These are phyloP conservation scores for Habroteleia sp. DNA, from an alignment of 2,888 invertebrate genomes.

Conservation along the genomic window DNA sequence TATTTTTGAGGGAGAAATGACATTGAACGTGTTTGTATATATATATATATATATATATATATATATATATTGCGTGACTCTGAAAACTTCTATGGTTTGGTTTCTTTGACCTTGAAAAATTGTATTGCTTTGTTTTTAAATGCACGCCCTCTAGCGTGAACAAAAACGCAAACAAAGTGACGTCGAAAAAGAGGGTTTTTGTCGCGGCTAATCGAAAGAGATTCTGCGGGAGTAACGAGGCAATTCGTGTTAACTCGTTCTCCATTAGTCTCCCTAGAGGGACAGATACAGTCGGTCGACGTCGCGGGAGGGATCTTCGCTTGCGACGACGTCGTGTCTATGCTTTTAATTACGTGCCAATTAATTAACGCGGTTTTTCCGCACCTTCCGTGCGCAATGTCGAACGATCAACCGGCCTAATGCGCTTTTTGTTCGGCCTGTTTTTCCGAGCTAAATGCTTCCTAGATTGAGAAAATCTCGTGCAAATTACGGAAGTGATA, in stretches of 20 bases:
- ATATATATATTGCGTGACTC: too few relatives aligned
- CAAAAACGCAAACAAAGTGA: constrained; percentile 15
- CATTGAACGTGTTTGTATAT: too few relatives aligned
- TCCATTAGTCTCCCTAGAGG: constrained; percentile 51
- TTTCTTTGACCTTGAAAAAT: not conserved
- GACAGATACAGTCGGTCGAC: constrained; percentile 23
- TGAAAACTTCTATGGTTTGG: too few relatives aligned
- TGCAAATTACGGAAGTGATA: not conserved
- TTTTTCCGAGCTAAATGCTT: constrained; percentile 5
- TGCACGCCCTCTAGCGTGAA: constrained; percentile 1
- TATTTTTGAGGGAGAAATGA: too few relatives aligned
- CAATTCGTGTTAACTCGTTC: constrained; percentile 60
- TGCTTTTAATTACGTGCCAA: constrained; percentile 77
- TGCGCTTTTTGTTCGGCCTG: constrained; percentile 44
- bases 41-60: too few relatives aligned
- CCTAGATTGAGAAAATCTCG: constrained; percentile 14
- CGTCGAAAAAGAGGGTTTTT: constrained; percentile 21
- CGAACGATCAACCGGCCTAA: constrained; percentile 67
- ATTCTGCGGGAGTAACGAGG: constrained; percentile 55
- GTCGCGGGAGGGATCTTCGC: constrained; percentile 40
- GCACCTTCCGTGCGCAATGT: constrained; percentile 38
- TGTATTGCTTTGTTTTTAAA: not conserved
- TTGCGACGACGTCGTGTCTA: constrained; percentile 66
- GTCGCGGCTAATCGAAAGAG: constrained; percentile 34
- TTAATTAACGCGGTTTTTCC: constrained; percentile 73